Conservation (phyloP, 2,888 invertebrate genomes). For the Acronicta aceris region DNA sequence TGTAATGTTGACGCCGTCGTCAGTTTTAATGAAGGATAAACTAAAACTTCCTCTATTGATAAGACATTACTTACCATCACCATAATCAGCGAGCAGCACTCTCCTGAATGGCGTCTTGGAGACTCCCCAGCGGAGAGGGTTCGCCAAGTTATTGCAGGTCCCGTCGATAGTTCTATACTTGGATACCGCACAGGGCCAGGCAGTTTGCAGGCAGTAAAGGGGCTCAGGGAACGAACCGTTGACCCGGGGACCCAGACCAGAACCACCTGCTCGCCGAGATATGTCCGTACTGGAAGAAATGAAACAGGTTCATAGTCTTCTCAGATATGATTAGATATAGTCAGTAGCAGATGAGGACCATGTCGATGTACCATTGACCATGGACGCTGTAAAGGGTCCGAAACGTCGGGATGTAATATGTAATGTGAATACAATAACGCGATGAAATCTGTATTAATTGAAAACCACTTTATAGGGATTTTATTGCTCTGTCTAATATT, state of each 20-base stretch:
- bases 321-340: too few relatives aligned
- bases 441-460: too few relatives aligned
- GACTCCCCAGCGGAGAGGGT: slow-evolving; percentile 92
- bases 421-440: too few relatives aligned
- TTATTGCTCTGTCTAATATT: too few relatives aligned
- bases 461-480: too few relatives aligned
- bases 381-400: too few relatives aligned
- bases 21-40: too few relatives aligned
- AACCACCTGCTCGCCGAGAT: slow-evolving; percentile 64
- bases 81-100: slow-evolving; percentile 93
- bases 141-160: slow-evolving; percentile 92
- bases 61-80: slow-evolving; percentile 89
- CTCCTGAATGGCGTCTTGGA: slow-evolving; percentile 93
- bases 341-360: too few relatives aligned
- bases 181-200: slow-evolving; percentile 76
- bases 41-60: too few relatives aligned
- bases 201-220: slow-evolving; percentile 67
- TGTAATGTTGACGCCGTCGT: too few relatives aligned
- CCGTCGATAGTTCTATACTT: slow-evolving; percentile 93
- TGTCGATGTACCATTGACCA: too few relatives aligned
- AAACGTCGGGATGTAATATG: too few relatives aligned
- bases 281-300: slow-evolving; percentile 64
- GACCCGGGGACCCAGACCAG: slow-evolving; percentile 75
- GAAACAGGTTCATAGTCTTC: neutral
- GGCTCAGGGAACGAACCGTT: slow-evolving; percentile 74